Percentiles rank a stretch among this genome's conserved stretches.
phyloP scores from a whole-genome alignment of 2,888 invertebrate species.

The Fissipunctia ypsillon region DNA sequence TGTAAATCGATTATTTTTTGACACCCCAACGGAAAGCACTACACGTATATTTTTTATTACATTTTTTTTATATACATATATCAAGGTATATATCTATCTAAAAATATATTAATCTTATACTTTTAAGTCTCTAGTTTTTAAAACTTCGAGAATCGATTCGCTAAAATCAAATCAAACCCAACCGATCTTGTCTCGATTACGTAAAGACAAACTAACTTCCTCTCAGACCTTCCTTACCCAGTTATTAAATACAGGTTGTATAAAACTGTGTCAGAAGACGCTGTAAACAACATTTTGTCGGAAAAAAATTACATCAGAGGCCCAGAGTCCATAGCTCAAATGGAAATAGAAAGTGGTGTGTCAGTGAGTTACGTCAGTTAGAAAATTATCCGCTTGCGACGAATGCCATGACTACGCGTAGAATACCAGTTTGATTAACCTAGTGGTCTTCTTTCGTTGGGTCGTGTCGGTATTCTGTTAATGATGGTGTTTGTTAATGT shows the following conservation, averaged over 20 bases:
- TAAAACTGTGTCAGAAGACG: conserved; percentile 55
- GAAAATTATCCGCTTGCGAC: conserved; percentile 72
- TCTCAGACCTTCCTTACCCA: conserved; percentile 30
- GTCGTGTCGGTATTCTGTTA: conserved; percentile 12
- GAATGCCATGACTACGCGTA: conserved; percentile 64
- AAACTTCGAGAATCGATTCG: conserved; percentile 10
- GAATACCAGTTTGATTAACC: conserved; percentile 66
- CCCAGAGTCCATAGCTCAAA: conserved; percentile 48
- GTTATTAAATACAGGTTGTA: conserved; percentile 31
- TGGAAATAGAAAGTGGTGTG: conserved; percentile 76
- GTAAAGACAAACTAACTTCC: conserved; percentile 36
- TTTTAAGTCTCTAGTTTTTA: too few species aligned
- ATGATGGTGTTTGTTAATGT: conserved; percentile 19
- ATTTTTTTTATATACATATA: too few species aligned
- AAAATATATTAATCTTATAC: too few species aligned
- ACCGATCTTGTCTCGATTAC: conserved; percentile 39
- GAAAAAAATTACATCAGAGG: conserved; percentile 62
- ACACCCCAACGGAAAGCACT: too few species aligned
- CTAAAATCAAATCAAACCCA: conserved; percentile 19
- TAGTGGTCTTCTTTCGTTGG: conserved; percentile 39
- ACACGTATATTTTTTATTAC: too few species aligned
- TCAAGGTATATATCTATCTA: too few species aligned
- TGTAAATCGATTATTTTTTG: too few species aligned
- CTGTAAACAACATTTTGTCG: conserved; percentile 57
- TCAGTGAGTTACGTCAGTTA: conserved; percentile 69